phyloP scores from a whole-genome alignment of 2,888 invertebrate genomes.

The Hipparchia sbordonii region DNA sequence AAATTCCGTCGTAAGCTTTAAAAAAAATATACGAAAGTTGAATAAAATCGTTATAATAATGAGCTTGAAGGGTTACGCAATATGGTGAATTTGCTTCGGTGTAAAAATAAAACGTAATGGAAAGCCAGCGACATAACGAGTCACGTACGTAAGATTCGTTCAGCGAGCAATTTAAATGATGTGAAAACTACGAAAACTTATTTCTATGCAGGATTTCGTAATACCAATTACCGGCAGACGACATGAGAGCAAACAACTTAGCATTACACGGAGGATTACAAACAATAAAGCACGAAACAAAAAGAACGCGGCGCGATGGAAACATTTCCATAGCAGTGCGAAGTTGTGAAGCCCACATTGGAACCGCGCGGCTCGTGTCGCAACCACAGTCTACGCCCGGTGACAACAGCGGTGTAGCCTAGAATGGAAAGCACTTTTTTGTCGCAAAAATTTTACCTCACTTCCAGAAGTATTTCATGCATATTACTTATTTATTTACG shows the following conservation, averaged over 20 bases:
- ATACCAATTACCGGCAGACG: constrained; percentile 62
- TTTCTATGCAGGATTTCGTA: constrained; percentile 55
- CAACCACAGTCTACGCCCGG: too few relatives aligned
- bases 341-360: not conserved
- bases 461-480: too few relatives aligned
- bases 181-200: constrained; percentile 57
- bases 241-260: constrained; percentile 63
- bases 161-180: constrained; percentile 40
- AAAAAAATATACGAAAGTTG: not conserved
- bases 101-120: constrained; percentile 24
- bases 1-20: not conserved
- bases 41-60: constrained; percentile 35
- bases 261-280: constrained; percentile 70
- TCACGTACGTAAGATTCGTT: constrained; percentile 32
- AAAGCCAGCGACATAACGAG: constrained; percentile 30
- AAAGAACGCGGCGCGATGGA: not conserved
- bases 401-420: too few relatives aligned
- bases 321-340: not conserved
- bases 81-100: constrained; percentile 18
- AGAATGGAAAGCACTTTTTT: too few relatives aligned
- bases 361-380: too few relatives aligned
- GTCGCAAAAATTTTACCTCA: too few relatives aligned
- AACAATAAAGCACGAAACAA: constrained; percentile 46
- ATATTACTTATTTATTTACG: too few relatives aligned
- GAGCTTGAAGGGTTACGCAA: constrained; percentile 41